Base-by-base conservation (phyloP, 2,888 invertebrate genomes). In the Dasysyrphus albostriatus region DNA sequence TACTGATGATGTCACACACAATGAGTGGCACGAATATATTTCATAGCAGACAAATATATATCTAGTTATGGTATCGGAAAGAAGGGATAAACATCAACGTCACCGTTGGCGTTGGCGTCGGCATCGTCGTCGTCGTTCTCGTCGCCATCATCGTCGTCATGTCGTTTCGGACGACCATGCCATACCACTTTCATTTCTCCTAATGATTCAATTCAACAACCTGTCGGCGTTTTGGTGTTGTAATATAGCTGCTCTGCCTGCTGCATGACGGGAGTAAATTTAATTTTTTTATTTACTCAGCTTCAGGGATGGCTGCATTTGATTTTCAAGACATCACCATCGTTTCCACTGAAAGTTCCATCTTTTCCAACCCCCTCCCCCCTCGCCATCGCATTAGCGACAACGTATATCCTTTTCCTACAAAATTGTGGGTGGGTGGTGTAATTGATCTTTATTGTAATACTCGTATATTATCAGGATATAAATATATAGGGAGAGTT, bases 121-220 rank as follows among this genome's bases (percentile, higher is more conserved):
- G 3, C 32, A 32, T n/a, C n/a, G n/a, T n/a, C n/a, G n/a, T n/a
- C n/a, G n/a, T 42, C 42, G 14, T 37, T 37, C 4, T 39, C 19
- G 44, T 59, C 39, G 19, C 47, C 2, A 19, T 16, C 7, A 0
- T 16, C 34, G 61, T 42, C 65, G 44, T 65, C 29, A 65, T 49
- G 32, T 74, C 79, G 67, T 81, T 59, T 58, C 32, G 34, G 73
- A 58, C 73, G 39, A 82, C 78, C 58, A 24, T 24, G 58, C 63
- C 58, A 24, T 24, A 67, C 63, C 58, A 78, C 69, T 83, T 75
- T 54, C 67, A 49, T 34, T 34, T 34, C 67, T 34, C 9, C 79
- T 75, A 83, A 87, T 87, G 87, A 83, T 83, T 83, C 83, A 83
- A 83, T 87, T 87, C 87, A 87, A 87, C 87, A 87, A 87, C 83